Evolutionary conservation across 2,888 invertebrate species (phyloP), one percentile per base, ranked within the genome.

Genomic region (Ochropacha duplaris): DNA sequence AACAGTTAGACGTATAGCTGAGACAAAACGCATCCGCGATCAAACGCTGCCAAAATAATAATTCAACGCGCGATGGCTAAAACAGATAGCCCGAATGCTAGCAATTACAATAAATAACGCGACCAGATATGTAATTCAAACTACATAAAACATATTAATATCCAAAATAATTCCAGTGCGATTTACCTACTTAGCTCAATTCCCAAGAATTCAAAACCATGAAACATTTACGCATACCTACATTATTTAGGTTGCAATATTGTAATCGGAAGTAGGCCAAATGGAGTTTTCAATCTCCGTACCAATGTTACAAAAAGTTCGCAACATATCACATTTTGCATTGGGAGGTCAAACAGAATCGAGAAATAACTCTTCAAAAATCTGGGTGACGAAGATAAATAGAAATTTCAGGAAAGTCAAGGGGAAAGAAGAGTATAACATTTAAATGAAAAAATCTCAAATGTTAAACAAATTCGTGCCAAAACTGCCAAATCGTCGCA

Each of bases 11-110:
- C 73, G 69, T 78, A 81, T 74, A 79, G 74, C 70, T 64, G 78
- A 86, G 76, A 85, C 86, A 85, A 87, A 88, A 85, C 79, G 83
- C 86, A 88, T 87, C 87, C 86, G 86, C 74, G 79, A 81, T 83
- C 80, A 77, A 69, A 76, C 79, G 83, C 74, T 88, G 88, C 88
- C 88, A 87, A 86, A 87, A 84, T 84, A 79, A 86, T 86, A 86
- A 83, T 71, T 83, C 81, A 83, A 71, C 67, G 60, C 65, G 68
- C 66, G 78, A 80, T 79, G 69, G 75, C 68, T 71, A 65, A 69
- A 73, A 68, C 65, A 69, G 60, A 75, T 71, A 74, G 60, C 63
- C 44, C 57, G 56, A 64, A 55, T 76, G 74, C 78, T 79, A 77
- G 76, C 73, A 75, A 76, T 77, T 71, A 70, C 67, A 73, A 79